phyloP scores from a whole-genome alignment of 92 coral and sea anemone species.

The Chrysogorgia sp. region DNA sequence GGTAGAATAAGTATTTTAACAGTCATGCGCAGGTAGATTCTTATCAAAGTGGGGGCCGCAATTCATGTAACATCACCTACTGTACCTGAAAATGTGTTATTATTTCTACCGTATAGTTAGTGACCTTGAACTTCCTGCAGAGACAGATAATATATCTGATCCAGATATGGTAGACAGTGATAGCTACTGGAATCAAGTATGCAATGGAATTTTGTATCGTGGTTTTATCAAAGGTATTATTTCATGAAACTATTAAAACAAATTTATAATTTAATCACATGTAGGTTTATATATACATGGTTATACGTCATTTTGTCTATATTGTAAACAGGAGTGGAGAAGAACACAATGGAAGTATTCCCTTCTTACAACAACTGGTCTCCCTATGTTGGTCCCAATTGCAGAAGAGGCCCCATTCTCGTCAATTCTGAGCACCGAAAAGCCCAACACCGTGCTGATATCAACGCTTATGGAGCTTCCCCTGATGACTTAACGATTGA shows the following conservation, averaged over 20 bases:
- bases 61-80: background rate
- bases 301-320: too few relatives aligned
- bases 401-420: conserved; percentile 14
- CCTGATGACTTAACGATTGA: conserved; percentile 8
- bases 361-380: conserved; percentile 50
- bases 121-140: too few relatives aligned
- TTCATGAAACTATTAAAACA: too few relatives aligned
- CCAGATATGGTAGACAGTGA: too few relatives aligned
- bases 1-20: conserved; percentile 7
- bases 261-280: too few relatives aligned
- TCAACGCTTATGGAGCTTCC: background rate
- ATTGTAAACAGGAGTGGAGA: background rate
- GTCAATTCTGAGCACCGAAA: conserved; percentile 41
- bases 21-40: background rate
- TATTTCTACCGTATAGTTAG: too few relatives aligned
- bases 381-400: conserved; percentile 39
- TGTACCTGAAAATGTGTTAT: background rate
- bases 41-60: too few relatives aligned
- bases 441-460: background rate
- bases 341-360: background rate
- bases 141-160: too few relatives aligned
- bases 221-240: too few relatives aligned
- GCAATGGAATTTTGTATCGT: too few relatives aligned
- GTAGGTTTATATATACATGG: too few relatives aligned
- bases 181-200: too few relatives aligned